Evolutionary conservation across 2,113 vertebrate species (phyloP).

Genomic region (Centropus bengalensis): DNA sequence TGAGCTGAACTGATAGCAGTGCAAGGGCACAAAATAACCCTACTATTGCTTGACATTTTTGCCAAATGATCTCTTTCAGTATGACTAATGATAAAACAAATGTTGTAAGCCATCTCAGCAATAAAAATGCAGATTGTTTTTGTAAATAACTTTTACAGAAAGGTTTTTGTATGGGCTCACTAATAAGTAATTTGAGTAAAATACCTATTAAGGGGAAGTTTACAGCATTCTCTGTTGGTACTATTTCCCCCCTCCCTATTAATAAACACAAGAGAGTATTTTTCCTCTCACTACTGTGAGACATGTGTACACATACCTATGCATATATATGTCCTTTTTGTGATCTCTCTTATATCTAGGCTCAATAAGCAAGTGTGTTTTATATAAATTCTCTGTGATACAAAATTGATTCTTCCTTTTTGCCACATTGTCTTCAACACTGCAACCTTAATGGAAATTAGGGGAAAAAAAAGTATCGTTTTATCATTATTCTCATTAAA

Average conservation of each 20-base stretch:
- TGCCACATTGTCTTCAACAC: neutral
- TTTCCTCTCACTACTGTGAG: neutral
- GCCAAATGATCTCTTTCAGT: neutral
- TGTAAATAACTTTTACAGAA: neutral
- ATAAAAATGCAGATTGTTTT: neutral
- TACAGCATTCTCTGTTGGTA: neutral
- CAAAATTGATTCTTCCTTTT: neutral
- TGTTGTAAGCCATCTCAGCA: neutral
- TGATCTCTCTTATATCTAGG: neutral
- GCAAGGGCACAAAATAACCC: neutral
- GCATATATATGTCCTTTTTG: neutral
- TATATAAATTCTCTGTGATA: neutral
- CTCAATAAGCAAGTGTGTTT: neutral
- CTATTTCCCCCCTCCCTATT: neutral
- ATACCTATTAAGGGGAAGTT: neutral
- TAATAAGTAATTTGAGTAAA: neutral
- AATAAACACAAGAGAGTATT: neutral
- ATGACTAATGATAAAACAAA: neutral
- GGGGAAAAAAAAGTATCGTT: accelerated
- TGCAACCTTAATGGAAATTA: neutral
- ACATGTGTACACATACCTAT: neutral
- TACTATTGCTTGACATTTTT: neutral
- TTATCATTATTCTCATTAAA: neutral
- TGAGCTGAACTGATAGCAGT: neutral
- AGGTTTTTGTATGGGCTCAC: neutral